Evolutionary conservation across 2,888 invertebrate species (phyloP).

Genomic region (Leptinotarsa peninsularis): DNA sequence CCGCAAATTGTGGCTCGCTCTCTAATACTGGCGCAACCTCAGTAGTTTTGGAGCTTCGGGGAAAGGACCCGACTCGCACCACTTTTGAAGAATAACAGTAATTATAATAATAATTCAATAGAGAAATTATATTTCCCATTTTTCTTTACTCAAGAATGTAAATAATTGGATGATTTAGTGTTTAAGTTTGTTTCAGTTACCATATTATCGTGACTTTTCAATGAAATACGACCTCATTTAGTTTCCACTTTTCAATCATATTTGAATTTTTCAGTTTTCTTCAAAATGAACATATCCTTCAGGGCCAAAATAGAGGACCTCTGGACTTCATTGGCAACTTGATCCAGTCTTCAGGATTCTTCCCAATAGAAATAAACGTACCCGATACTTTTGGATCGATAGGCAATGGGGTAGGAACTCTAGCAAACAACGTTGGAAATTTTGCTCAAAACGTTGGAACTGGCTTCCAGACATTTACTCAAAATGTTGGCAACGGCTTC

Average conservation of each 20-base stretch:
- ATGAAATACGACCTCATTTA: no score
- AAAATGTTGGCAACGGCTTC: conserved; percentile 50
- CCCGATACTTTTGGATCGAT: conserved; percentile 69
- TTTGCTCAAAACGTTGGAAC: conserved; percentile 49
- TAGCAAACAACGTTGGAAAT: conserved; percentile 46
- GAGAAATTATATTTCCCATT: no score
- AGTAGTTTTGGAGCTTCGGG: no score
- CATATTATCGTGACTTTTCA: no score
- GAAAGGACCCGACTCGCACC: no score
- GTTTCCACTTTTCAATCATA: not conserved
- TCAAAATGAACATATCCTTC: conserved; percentile 17
- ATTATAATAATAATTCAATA: no score
- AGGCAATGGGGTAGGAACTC: conserved; percentile 45
- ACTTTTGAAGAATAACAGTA: no score
- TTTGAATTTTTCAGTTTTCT: conserved; percentile 30
- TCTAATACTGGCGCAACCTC: no score
- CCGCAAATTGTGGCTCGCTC: no score
- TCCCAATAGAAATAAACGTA: conserved; percentile 75
- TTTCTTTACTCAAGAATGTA: no score
- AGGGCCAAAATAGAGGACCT: conserved; percentile 49
- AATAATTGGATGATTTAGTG: no score
- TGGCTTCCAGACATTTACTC: conserved; percentile 47
- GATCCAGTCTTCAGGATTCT: conserved; percentile 69
- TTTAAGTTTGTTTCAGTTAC: no score
- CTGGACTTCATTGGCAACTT: conserved; percentile 64